A percentile compares a stretch with the other conserved stretches of the same genome.
These are phyloP conservation scores for Cremastinae sp. DNA, from an alignment of 2,888 invertebrate species.

Conservation along the genomic window DNA sequence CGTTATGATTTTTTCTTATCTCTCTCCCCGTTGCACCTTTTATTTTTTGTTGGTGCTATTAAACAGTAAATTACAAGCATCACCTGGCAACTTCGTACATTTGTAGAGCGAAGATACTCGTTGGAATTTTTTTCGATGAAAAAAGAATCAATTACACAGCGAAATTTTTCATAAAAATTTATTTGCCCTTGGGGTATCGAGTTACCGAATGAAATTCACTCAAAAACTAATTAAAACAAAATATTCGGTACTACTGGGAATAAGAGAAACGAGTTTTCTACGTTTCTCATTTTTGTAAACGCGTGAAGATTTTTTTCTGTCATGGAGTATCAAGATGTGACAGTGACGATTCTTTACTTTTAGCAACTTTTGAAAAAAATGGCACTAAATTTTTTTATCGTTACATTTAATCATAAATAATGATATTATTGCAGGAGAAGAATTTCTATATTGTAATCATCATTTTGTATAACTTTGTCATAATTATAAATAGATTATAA, in stretches of 20 bases:
- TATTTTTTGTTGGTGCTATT: neutral
- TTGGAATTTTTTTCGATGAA: slow-evolving; percentile 9
- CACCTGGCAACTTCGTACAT: slow-evolving; percentile 44
- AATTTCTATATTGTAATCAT: no score
- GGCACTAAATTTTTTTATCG: no score
- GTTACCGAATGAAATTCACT: slow-evolving; percentile 50
- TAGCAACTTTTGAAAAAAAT: no score
- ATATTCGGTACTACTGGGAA: slow-evolving; percentile 38
- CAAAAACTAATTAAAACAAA: slow-evolving; percentile 56
- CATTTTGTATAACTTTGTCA: no score
- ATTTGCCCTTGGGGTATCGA: slow-evolving; percentile 37
- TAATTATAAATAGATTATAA: no score
- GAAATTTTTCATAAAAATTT: slow-evolving; percentile 40
- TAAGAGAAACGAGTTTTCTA: slow-evolving; percentile 18
- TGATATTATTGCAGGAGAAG: no score
- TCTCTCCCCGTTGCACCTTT: slow-evolving; percentile 22
- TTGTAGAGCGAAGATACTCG: neutral
- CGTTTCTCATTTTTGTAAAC: neutral
- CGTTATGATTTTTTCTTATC: slow-evolving; percentile 24
- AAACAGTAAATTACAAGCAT: slow-evolving; percentile 51
- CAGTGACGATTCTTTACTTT: no score
- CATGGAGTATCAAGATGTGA: neutral
- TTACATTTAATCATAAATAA: no score
- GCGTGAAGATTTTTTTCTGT: neutral
- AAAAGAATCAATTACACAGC: slow-evolving; percentile 19